Base-by-base conservation (phyloP, 1,140 invertebrate genomes). In the Caerostris extrusa region DNA sequence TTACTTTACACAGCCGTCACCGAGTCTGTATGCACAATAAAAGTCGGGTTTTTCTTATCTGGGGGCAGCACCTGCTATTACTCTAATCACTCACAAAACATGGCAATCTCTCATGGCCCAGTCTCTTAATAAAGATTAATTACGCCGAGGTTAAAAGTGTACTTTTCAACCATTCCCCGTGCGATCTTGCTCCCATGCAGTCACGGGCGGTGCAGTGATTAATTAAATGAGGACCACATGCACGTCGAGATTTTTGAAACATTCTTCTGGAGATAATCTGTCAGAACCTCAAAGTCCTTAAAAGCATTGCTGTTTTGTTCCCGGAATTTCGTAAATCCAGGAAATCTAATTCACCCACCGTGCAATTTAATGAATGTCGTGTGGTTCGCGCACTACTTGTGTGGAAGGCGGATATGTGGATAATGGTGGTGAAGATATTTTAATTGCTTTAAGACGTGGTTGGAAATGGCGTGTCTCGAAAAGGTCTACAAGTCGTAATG, bases 51-150 rank as follows among this genome's bases (percentile, higher is more conserved):
- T 8, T 91, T 82, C 90, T 91, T 91, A 91, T 91, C 90, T 19
- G 12, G 50, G 8, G 19, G 5, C 69, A 60, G 57, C 90, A 91
- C 69, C 90, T 91, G 90, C 57, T 91, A 82, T 57, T 61, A 82
- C 53, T 82, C 57, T 82, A 58, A 91, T 91, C 81, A 92, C 50
- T 85, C 58, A 67, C n/a, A 92, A 92, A 85, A 92, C 90, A 85
- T 14, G 61, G 81, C 57, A 57, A 92, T 85, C 50, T 92, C 81
- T 92, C 53, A 85, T 57, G 60, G 7, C 90, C 2, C 53, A 61
- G 19, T 69, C 61, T 57, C 71, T 85, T 92, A 92, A 92, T 92
- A 92, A 92, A 92, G 90, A 92, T 92, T 92, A 92, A 92, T 92
- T 92, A 85, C 90, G 53, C 12, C n/a, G 8, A 50, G 60, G 90